Base-by-base conservation (phyloP, 2,888 invertebrate species). In the Ferrisia virgata region DNA sequence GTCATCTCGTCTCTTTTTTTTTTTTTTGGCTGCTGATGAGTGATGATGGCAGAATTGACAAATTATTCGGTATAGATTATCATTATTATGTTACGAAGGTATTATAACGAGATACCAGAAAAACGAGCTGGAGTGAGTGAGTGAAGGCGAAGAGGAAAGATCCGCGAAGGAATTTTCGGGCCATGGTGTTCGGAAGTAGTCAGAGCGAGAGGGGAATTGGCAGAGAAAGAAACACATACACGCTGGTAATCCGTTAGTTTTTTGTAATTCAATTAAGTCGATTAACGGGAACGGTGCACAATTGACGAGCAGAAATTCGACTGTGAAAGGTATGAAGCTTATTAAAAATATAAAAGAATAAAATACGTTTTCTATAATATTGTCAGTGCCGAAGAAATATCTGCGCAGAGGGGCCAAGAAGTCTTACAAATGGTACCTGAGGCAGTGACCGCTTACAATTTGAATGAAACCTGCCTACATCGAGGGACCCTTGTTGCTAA, bases 191-290 rank as follows among this genome's bases (percentile, higher is more conserved):
- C 18, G 1, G 15, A 15, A 15, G 0, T 11, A 15, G 40, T 2
- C 13, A 40, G 40, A 40, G 13, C 0, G 47, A 47, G 18, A 47
- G 18, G 4, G 47, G n/a, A n/a, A n/a, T n/a, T n/a, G n/a, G n/a
- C n/a, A n/a, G n/a, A n/a, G n/a, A n/a, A n/a, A n/a, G n/a, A n/a
- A 43, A 40, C 40, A 11, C 13, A 8, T 18, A 6, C 18, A 47
- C 47, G 47, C 47, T 18, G n/a, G 1, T 18, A 47, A 47, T 18
- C 72, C 72, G 72, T 72, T 72, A 72, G 72, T n/a, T 33, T 33
- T 72, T 33, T 18, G n/a, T 72, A 72, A 72, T 72, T 72, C 33
- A 72, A 72, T 72, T 72, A 72, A 33, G 28, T 31, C 64, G 64
- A 25, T 64, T 33, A 72, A 72, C 33, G 72, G 72, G 33, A 72